Evolutionary conservation across 2,797 vertebrate species (phyloP), one percentile per base, ranked within the genome.

Genomic region (Alosa sapidissima): DNA sequence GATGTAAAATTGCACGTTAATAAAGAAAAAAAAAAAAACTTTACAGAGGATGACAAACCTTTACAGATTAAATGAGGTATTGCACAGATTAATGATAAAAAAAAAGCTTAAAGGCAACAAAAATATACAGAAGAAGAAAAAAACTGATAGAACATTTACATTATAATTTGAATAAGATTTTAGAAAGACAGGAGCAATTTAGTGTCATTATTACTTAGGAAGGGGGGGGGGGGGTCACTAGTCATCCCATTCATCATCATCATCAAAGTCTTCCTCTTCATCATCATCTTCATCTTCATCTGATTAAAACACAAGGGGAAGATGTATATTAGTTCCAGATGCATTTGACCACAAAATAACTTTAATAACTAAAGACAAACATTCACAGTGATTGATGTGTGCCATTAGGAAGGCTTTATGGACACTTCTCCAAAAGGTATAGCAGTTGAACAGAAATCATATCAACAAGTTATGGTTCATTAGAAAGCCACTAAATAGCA

Each of bases 241-340:
- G 95, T 99, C 98, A 49, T 99, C 98, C 98, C 98, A 99, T 93
- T 99, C 98, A 1, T 99, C 98, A 3, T 99, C 98, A 84, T 99
- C 98, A 85, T 99, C 98, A 95, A 97, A 99, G 93, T 99, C 98
- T 90, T 99, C 98, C 0, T 97, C 97, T 0, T 99, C 98, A 0
- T 99, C 98, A 82, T 99, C 98, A 84, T 99, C 97, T 8, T 99
- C 98, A 87, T 99, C 98, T 87, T 98, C 97, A 92, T 99, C 98
- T 99, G 92, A 8, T 83, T 89, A 11, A 89, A 90, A 90, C 87
- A 89, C 89, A 93, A 47, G 75, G 65, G 36, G 28, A 3, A 36
- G 6, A 45, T 19, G 72, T 45, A 19, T 5, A 36, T 78, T 41
- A 78, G 72, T 19, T 45, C 19, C 16, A 78, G 16, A 78, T 78